Evolutionary conservation across 1,140 invertebrate species (phyloP).

Genomic region (Leptopilina boulardi): DNA sequence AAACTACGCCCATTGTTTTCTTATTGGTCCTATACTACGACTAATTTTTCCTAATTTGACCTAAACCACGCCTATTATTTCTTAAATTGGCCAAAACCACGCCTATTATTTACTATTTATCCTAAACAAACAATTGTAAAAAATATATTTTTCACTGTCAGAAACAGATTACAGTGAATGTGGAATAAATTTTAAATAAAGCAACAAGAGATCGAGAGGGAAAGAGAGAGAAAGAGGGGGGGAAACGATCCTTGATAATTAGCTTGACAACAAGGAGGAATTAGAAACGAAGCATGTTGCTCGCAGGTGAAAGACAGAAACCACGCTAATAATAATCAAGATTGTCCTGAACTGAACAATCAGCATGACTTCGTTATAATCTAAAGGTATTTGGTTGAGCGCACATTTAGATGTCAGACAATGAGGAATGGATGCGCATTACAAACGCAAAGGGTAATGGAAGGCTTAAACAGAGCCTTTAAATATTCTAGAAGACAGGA

Average conservation of each 20-base stretch:
- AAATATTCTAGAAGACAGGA: conserved; percentile 62
- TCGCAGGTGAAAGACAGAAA: conserved; percentile 21
- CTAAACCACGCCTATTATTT: too few species aligned
- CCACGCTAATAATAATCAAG: conserved; percentile 22
- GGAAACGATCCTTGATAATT: not conserved
- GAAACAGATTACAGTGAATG: too few species aligned
- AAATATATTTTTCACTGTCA: too few species aligned
- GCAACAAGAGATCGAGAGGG: not conserved
- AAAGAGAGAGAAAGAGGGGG: not conserved
- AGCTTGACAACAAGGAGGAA: not conserved
- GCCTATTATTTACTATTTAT: too few species aligned
- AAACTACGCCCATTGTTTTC: too few species aligned
- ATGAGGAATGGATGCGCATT: conserved; percentile 45
- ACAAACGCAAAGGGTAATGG: conserved; percentile 43
- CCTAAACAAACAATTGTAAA: too few species aligned
- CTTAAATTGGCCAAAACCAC: too few species aligned
- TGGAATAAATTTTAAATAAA: not conserved
- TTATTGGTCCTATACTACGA: too few species aligned
- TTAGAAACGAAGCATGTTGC: not conserved
- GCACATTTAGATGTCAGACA: conserved; percentile 45
- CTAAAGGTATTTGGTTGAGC: conserved; percentile 6
- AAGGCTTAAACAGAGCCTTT: conserved; percentile 44
- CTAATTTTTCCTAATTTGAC: too few species aligned
- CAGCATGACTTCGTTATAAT: conserved; percentile 25
- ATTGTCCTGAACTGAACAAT: not conserved